Evolutionary conservation across 1,140 invertebrate genomes (phyloP), one percentile per base, ranked within the genome.

Genomic region (Aleiodes sp.): DNA sequence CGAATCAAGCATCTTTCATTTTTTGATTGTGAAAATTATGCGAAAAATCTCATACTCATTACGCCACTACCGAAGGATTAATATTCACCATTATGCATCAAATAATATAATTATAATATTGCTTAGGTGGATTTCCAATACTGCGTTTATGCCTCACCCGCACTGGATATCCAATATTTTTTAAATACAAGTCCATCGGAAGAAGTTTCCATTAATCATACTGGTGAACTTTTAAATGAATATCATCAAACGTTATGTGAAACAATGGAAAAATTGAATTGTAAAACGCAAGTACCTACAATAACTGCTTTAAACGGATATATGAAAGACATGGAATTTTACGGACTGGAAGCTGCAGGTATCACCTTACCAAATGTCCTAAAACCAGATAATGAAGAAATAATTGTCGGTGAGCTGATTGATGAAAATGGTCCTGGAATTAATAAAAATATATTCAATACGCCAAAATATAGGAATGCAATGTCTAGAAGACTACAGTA

Each of bases 81-180:
- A n/a, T n/a, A n/a, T n/a, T n/a, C n/a, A n/a, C n/a, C n/a, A n/a
- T n/a, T n/a, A 24, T 56, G 21, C 16, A 26, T 10, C 21, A 19
- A 52, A 21, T 52, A 9, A 52, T 14, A 21, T 19, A 10, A 24
- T 26, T n/a, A 65, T 71, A 65, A 33, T 79, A 73, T 60, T 57
- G 10, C 80, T 83, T 74, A 88, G 87, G 84, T 90, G 29, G 88
- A 90, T 70, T 89, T 88, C 65, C 89, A 90, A 81, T 31, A 87
- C 37, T 70, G 74, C 24, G 14, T 78, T 9, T 87, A 86, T 57
- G 73, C 75, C 7, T 87, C 87, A 29, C 88, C 88, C 4, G 87
- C 82, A 1, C 61, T 88, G 1, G 89, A 90, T 76, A 63, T 89
- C 0, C 80, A 80, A 8, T 89, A 88, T 70, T 89, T 89, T 68